phyloP scores from a whole-genome alignment of 2,113 vertebrate species.

The Chrysemys picta region DNA sequence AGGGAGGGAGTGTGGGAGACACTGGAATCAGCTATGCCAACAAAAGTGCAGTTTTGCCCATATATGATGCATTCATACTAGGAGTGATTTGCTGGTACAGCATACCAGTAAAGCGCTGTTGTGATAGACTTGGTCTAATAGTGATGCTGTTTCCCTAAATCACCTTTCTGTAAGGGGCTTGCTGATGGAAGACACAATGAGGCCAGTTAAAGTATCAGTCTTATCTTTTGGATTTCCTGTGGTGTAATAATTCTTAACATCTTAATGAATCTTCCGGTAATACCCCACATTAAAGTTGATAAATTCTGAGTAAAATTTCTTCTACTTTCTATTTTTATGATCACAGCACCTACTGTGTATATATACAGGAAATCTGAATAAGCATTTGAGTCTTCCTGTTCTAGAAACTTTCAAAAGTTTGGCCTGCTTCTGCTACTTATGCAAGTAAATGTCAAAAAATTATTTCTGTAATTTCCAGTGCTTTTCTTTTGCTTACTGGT shows the following conservation, averaged over 20 bases:
- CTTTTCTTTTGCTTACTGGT: background rate
- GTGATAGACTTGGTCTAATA: no score
- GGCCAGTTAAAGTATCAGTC: no score
- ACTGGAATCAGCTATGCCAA: no score
- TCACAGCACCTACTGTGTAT: background rate
- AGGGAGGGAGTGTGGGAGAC: background rate
- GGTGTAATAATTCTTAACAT: no score
- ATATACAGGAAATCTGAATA: background rate
- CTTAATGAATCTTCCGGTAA: no score
- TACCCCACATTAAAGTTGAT: no score
- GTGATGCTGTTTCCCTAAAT: no score
- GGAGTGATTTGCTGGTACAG: background rate
- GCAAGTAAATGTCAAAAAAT: background rate
- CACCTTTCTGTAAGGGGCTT: no score
- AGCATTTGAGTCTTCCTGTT: fast-evolving
- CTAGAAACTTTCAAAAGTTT: background rate
- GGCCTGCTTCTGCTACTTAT: background rate
- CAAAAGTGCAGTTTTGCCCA: background rate
- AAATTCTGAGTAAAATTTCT: no score
- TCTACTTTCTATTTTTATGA: background rate
- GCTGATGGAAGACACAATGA: no score
- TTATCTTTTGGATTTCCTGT: no score
- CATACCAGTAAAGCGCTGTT: no score
- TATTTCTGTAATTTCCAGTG: background rate
- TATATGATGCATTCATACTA: background rate